Evolutionary conservation across 2,113 vertebrate species (phyloP), one percentile per base, ranked within the genome.

Genomic region (Cathartes aura): DNA sequence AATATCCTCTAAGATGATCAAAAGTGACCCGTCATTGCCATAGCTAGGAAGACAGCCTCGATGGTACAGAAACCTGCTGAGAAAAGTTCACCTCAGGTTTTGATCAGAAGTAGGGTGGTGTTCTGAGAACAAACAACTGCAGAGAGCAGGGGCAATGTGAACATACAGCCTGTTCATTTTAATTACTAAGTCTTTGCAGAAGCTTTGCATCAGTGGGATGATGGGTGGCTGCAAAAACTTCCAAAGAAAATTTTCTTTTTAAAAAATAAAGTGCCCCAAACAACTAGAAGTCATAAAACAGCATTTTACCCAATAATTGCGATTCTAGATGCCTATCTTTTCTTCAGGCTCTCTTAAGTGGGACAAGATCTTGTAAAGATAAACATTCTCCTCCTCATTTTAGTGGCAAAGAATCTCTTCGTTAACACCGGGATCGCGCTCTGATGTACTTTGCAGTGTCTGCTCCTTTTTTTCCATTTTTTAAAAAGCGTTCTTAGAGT

Each of bases 361-460:
- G 71, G 48, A 82, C 34, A 84, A 94, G 90, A 97, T 94, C 80
- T 82, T 94, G 66, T 96, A 94, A 98, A 98, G 94, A 98, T 91
- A 87, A 76, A 74, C 9, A 10, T 59, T 93, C 95, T 91, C 90
- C 90, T 82, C 79, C 70, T 93, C 87, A 63, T 95, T 82, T 73
- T 63, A 89, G 56, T 17, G 47, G 87, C 36, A 91, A 93, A 95
- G 72, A 91, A 79, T 80, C 29, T 90, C 42, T 82, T 78, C 84
- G 71, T 79, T 96, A 90, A 95, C 71, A 87, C 21, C 7, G 12
- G 42, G 80, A 73, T 72, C 36, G 5, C 52, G 82, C 64, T 84
- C 87, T 96, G 87, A 79, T 93, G 32, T 52, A 52, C 34, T 79
- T 45, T 59, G 34, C 43, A 62, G 73, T 27, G 62, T 86, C 92